Percentiles rank a stretch among this genome's conserved stretches.
Evolutionary conservation across 2,113 vertebrate species (phyloP).

Genomic region (Xiphophorus maculatus): DNA sequence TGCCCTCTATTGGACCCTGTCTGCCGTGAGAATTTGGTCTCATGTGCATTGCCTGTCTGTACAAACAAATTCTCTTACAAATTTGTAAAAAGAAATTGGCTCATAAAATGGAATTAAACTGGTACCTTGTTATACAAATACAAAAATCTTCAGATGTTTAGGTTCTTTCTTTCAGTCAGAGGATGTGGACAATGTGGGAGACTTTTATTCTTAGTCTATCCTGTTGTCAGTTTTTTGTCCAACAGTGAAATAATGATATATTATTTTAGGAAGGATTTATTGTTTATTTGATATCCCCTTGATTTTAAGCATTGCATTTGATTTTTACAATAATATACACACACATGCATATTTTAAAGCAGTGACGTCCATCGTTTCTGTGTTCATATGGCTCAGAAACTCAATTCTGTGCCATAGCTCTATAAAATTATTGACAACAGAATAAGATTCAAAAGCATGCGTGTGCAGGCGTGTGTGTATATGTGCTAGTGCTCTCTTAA

Average conservation of each 20-base stretch:
- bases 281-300: too few relatives aligned
- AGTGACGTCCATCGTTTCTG: not conserved
- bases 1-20: conserved; percentile 45
- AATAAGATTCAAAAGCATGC: conserved; percentile 12
- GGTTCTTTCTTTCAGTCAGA: not conserved
- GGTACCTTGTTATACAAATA: not conserved
- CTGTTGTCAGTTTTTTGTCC: not conserved
- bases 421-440: conserved; percentile 40
- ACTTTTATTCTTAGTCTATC: not conserved
- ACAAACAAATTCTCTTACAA: conserved; percentile 17
- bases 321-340: not conserved
- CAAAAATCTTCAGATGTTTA: not conserved
- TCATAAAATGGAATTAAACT: not conserved
- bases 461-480: conserved; percentile 5
- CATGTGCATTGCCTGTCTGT: conserved; percentile 38
- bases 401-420: conserved; percentile 9
- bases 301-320: too few relatives aligned
- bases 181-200: not conserved
- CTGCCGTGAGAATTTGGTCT: conserved; percentile 35
- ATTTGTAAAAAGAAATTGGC: not conserved
- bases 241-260: not conserved
- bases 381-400: conserved; percentile 7
- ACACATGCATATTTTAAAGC: not conserved
- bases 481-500: conserved; percentile 39
- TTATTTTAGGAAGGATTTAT: not conserved